Evolutionary conservation across 30 jellyfish, hydroid and myxozoan genomes (phyloP).

Genomic region (Hydra vulgaris): DNA sequence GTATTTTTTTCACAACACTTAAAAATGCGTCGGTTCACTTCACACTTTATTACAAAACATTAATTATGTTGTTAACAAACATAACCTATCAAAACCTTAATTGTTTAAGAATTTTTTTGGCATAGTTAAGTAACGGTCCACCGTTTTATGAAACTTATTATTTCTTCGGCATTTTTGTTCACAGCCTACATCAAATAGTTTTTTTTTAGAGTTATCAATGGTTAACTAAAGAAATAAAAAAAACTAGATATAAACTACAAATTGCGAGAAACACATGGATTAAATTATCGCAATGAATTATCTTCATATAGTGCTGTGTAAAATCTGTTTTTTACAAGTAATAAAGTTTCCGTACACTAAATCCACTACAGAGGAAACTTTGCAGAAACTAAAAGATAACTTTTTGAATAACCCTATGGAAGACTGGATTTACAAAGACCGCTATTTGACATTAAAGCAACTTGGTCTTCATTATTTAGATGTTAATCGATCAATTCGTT

Average conservation of each 20-base stretch:
- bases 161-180: not conserved
- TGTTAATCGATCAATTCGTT: conserved; percentile 47
- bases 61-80: not conserved
- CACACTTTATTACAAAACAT: not conserved
- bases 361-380: conserved; percentile 3
- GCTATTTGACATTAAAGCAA: conserved; percentile 44
- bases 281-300: not conserved
- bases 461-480: conserved; percentile 53
- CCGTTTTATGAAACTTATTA: not conserved
- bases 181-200: not conserved
- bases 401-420: conserved; percentile 61
- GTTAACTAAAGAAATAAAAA: too few relatives aligned
- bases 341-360: not conserved
- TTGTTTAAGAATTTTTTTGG: not conserved
- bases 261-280: not conserved
- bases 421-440: conserved; percentile 68
- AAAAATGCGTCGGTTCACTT: not conserved
- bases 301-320: not conserved
- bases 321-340: not conserved
- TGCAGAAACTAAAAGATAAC: conserved; percentile 40
- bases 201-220: too few relatives aligned
- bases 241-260: not conserved
- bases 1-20: not conserved
- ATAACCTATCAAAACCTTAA: not conserved
- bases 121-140: not conserved